Percentiles rank a stretch among this genome's conserved stretches.
Conservation (phyloP, 2,113 vertebrate species). For the Seriola aureovittata region DNA sequence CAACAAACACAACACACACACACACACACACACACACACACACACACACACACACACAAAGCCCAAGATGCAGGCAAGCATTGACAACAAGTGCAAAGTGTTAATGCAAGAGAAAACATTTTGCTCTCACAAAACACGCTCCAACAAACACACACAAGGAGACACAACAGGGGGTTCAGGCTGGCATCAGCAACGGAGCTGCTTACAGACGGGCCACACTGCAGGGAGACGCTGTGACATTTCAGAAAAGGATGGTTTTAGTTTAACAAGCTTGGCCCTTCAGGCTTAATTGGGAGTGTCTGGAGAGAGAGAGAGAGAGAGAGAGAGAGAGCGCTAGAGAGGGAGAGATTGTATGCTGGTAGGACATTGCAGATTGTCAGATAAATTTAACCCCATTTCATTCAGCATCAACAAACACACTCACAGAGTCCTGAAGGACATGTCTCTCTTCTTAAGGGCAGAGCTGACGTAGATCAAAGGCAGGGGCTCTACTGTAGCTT, state of each 20-base stretch:
- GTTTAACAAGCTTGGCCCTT: conserved; percentile 75
- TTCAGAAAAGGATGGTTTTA: conserved; percentile 79
- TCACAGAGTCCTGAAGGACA: conserved; percentile 12
- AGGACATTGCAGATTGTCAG: conserved; percentile 34
- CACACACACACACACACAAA: not conserved
- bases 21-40: too few relatives aligned
- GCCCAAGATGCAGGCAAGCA: conserved; percentile 24
- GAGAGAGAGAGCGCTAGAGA: not conserved
- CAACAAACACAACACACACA: conserved; percentile 1
- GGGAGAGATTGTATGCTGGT: not conserved
- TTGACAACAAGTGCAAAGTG: conserved; percentile 24
- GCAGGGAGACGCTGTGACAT: conserved; percentile 79
- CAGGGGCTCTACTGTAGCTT: not conserved
- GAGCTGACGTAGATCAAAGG: conserved; percentile 14
- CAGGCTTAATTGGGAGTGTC: conserved; percentile 77
- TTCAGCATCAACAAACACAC: conserved; percentile 36
- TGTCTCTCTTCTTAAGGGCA: conserved; percentile 37
- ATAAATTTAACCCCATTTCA: conserved; percentile 60
- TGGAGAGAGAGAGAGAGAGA: conserved; percentile 30
- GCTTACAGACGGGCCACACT: conserved; percentile 73
- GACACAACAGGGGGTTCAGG: conserved; percentile 47
- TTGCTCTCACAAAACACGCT: conserved; percentile 49
- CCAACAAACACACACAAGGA: conserved; percentile 56
- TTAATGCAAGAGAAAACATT: conserved; percentile 48
- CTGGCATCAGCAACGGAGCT: conserved; percentile 66